Conservation (phyloP, 1,140 invertebrate genomes). For the Globodera rostochiensis region DNA sequence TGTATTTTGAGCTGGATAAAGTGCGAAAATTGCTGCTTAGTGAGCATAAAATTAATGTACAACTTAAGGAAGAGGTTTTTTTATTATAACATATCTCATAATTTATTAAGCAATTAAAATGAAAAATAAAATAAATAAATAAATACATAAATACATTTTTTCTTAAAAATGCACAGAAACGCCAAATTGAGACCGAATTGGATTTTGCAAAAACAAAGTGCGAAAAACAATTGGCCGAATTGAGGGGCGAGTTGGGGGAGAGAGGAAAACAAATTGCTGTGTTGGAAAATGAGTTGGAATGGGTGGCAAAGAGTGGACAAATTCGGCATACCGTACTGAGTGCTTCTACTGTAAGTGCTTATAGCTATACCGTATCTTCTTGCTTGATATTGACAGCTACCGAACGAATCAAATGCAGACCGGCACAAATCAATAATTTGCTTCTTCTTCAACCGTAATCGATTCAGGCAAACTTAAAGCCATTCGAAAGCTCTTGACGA, state of each 20-base stretch:
- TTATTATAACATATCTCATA: not conserved
- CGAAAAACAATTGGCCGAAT: constrained; percentile 50
- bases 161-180: not conserved
- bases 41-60: constrained; percentile 57
- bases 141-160: not conserved
- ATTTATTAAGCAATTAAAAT: not conserved
- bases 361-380: no score
- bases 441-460: no score
- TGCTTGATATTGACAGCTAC: no score
- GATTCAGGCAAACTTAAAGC: no score
- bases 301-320: constrained; percentile 22
- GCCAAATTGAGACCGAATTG: not conserved
- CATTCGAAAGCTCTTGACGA: no score
- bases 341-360: not conserved
- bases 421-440: no score
- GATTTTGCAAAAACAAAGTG: constrained; percentile 39
- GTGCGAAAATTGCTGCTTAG: constrained; percentile 54
- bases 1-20: constrained; percentile 61
- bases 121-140: no score
- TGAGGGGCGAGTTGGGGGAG: constrained; percentile 36
- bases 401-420: no score
- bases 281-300: constrained; percentile 44
- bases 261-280: constrained; percentile 38
- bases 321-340: constrained; percentile 16
- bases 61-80: constrained; percentile 54